Evolutionary conservation across 1,140 invertebrate species (phyloP).

Genomic region (Acyrthosiphon pisum): DNA sequence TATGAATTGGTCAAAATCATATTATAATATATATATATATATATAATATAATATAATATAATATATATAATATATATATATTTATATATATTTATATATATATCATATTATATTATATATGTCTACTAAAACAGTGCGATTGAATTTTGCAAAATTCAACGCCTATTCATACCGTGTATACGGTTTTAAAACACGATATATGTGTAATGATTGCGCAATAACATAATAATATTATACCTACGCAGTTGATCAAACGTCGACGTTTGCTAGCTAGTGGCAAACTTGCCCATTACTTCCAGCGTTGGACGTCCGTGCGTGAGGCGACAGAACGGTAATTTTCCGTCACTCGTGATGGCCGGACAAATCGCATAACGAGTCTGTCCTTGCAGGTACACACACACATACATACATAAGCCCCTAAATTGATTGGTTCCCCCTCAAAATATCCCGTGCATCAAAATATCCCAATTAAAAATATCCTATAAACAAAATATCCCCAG

Average conservation of each 20-base stretch:
- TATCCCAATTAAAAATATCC: too few species aligned
- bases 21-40: too few species aligned
- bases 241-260: too few species aligned
- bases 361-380: slow-evolving; percentile 8
- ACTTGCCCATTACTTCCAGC: neutral
- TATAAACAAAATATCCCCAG: too few species aligned
- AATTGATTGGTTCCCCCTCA: too few species aligned
- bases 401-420: neutral
- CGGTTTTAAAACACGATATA: neutral
- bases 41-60: too few species aligned
- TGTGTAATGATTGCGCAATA: neutral
- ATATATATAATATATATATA: too few species aligned
- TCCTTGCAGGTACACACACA: neutral
- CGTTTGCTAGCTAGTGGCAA: neutral
- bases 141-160: neutral
- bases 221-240: neutral
- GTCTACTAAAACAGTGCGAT: neutral
- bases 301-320: neutral
- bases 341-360: neutral
- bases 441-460: too few species aligned
- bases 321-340: neutral
- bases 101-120: too few species aligned
- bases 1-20: too few species aligned
- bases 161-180: neutral
- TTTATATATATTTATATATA: too few species aligned